Evolutionary conservation across 2,113 vertebrate genomes (phyloP).

Genomic region (Falco punctatus): DNA sequence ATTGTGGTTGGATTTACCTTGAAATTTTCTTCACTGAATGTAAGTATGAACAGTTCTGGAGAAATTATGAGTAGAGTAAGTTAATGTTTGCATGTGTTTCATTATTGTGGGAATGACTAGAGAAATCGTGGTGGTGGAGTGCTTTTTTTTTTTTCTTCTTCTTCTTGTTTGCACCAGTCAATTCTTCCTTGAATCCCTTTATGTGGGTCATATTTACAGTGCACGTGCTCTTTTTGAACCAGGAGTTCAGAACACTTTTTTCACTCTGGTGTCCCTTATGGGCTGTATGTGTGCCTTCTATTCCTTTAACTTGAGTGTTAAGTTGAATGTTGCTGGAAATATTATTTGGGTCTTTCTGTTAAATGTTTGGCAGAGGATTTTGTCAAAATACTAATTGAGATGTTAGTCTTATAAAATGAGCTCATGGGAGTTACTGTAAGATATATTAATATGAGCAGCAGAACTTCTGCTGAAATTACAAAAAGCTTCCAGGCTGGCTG

Average conservation of each 20-base stretch:
- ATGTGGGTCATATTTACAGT: neutral
- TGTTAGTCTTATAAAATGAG: neutral
- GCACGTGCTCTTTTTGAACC: neutral
- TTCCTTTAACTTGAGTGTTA: neutral
- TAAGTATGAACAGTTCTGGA: conserved; percentile 70
- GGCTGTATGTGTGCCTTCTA: neutral
- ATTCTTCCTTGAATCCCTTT: neutral
- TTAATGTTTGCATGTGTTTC: neutral
- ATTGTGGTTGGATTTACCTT: conserved; percentile 60
- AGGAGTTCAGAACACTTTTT: neutral
- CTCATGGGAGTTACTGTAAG: neutral
- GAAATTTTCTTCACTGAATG: conserved; percentile 82
- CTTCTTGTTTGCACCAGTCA: neutral
- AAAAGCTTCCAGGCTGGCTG: neutral
- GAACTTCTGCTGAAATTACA: neutral
- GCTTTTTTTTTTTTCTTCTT: neutral
- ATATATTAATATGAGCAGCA: neutral
- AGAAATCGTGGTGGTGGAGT: neutral
- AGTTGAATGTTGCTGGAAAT: neutral
- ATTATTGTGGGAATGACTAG: neutral
- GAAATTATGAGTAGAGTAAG: neutral
- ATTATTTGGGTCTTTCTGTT: neutral
- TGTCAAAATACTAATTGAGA: neutral
- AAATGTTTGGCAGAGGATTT: neutral
- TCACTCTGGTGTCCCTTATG: neutral